Evolutionary conservation across 2,888 invertebrate species (phyloP), one percentile per base, ranked within the genome.

Genomic region (Cosmia pyralina): DNA sequence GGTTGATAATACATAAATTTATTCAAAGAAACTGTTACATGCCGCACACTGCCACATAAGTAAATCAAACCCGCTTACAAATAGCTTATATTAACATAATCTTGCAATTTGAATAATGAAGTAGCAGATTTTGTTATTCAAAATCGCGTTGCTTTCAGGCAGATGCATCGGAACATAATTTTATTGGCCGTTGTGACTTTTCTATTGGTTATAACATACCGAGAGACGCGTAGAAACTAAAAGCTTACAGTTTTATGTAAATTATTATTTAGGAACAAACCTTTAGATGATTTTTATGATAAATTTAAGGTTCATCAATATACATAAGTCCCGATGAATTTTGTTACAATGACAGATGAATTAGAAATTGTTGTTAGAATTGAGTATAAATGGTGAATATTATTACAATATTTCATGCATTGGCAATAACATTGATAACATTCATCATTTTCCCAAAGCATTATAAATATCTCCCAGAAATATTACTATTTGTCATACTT

Each of bases 41-140:
- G 89, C 88, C 86, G 85, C 91, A 91, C 88, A 90, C 90, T 87
- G 89, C 88, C 90, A 90, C 88, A 90, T 92, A 92, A 90, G 93
- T 95, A 94, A 94, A 94, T 94, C 95, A 95, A 94, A 94, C 91
- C 92, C 85, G 94, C 93, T 94, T 94, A 93, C 91, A 94, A 93
- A 94, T 93, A 92, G 92, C 90, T 88, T 75, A 73, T 85, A 96
- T 96, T 96, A 92, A 90, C 95, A 96, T 96, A 96, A 96, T 96
- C 93, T 90, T 79, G 90, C 94, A 85, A 95, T 96, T 95, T 95
- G 94, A 93, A 96, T 95, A 96, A 95, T 93, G 90, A 94, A 92
- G 91, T 92, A 91, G 93, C 92, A 87, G 90, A 92, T 90, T 92
- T 92, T 90, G 92, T 90, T 94, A 93, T 93, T 92, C 87, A 90